Evolutionary conservation across 2,797 vertebrate genomes (phyloP), one percentile per base, ranked within the genome.

Genomic region (Enteromius argenteus): DNA sequence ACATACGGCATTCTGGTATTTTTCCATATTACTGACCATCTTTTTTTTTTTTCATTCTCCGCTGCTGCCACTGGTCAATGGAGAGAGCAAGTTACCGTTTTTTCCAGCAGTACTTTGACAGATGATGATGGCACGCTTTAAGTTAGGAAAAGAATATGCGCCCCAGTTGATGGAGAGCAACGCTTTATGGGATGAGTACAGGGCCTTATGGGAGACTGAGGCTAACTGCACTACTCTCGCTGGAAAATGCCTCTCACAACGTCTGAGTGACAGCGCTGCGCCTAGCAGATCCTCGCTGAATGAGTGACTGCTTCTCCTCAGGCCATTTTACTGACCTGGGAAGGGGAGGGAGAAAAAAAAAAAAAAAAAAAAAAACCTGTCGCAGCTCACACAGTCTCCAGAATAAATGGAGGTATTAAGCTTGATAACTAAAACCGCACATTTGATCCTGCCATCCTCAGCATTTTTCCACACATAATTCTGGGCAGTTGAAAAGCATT

Each of bases 391-490:
- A 86, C 68, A 78, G 86, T 78, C 82, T 67, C 85, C 79, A 84
- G 85, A 85, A 88, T 87, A 88, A 89, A 88, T 85, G 72, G 74
- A 86, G 85, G 88, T 86, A 89, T 90, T 86, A 87, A 67, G 73
- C 88, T 83, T 86, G 79, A 86, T 89, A 88, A 86, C 87, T 85
- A 87, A 86, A 89, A 84, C 64, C 73, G 83, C 84, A 85, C 74
- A 89, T 86, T 74, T 82, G 82, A 88, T 91, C 85, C 82, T 87
- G 91, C 91, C 62, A 35, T 88, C 86, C 87, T 93, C 92, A 94
- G 93, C 92, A 89, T 89, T 92, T 93, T 91, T 86, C 68, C 79
- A 39, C 89, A 90, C 91, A 91, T 94, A 92, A 92, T 93, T 92
- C 92, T 90, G 91, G 91, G 85, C 90, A 89, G 90, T 92, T 92